Conservation (phyloP, 2,113 vertebrate species). For the Zapornia atra region DNA sequence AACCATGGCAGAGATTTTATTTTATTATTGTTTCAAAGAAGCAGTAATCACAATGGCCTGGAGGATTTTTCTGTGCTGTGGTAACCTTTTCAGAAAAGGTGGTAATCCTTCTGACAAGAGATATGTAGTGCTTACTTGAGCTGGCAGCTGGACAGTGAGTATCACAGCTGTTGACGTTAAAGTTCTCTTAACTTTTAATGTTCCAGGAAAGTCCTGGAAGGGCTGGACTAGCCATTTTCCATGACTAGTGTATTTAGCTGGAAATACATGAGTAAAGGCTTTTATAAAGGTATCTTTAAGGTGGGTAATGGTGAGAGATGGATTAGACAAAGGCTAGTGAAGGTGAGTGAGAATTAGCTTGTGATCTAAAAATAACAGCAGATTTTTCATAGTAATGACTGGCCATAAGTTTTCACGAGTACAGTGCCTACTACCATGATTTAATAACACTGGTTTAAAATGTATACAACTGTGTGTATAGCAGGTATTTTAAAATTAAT, state of each 20-base stretch:
- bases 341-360: slow-evolving; percentile 45
- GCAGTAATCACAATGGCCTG: not conserved
- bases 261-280: not conserved
- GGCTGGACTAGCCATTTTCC: not conserved
- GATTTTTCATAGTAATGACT: not conserved
- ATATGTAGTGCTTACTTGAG: not conserved
- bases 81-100: not conserved
- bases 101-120: not conserved
- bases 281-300: not conserved
- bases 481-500: not conserved
- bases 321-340: slow-evolving; percentile 14
- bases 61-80: not conserved
- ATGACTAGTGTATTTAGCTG: not conserved
- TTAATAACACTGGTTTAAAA: not conserved
- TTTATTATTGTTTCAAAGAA: not conserved
- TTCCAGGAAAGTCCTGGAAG: not conserved
- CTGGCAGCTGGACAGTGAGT: not conserved
- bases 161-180: not conserved
- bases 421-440: not conserved
- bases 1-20: not conserved
- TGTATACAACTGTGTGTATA: not conserved
- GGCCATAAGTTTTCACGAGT: not conserved
- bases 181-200: not conserved
- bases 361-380: slow-evolving; percentile 44
- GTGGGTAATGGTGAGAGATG: slow-evolving; percentile 34